Evolutionary conservation across 2,888 invertebrate genomes (phyloP).

Genomic region (Rosalia funebris): DNA sequence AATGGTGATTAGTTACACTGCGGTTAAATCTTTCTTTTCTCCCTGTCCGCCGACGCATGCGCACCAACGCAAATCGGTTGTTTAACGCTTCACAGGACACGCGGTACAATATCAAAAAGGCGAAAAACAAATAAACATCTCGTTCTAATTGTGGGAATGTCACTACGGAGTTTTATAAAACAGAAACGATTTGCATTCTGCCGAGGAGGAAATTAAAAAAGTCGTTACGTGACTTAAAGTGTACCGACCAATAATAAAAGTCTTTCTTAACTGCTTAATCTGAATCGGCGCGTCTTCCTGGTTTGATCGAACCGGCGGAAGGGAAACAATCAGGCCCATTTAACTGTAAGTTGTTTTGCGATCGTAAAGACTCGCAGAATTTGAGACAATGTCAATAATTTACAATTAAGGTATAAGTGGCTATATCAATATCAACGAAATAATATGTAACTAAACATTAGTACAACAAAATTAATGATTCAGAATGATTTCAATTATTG

Average conservation of each 20-base stretch:
- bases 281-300: slow-evolving; percentile 46
- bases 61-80: slow-evolving; percentile 27
- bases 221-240: slow-evolving; percentile 42
- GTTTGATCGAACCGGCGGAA: slow-evolving; percentile 35
- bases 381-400: no score
- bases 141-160: slow-evolving; percentile 46
- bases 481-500: no score
- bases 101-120: slow-evolving; percentile 35
- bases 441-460: no score
- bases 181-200: slow-evolving; percentile 40
- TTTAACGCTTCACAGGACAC: slow-evolving; percentile 38
- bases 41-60: slow-evolving; percentile 13
- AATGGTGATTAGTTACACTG: slow-evolving; percentile 40
- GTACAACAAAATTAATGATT: no score
- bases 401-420: no score
- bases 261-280: slow-evolving; percentile 46
- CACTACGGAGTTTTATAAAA: slow-evolving; percentile 30
- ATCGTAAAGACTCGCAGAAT: neutral
- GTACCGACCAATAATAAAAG: slow-evolving; percentile 33
- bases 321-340: slow-evolving; percentile 38
- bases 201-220: slow-evolving; percentile 43
- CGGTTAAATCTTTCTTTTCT: slow-evolving; percentile 28
- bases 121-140: slow-evolving; percentile 41
- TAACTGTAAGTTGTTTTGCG: slow-evolving; percentile 40
- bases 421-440: no score